phyloP scores from a whole-genome alignment of 2,113 vertebrate species.

The Puntigrus tetrazona region DNA sequence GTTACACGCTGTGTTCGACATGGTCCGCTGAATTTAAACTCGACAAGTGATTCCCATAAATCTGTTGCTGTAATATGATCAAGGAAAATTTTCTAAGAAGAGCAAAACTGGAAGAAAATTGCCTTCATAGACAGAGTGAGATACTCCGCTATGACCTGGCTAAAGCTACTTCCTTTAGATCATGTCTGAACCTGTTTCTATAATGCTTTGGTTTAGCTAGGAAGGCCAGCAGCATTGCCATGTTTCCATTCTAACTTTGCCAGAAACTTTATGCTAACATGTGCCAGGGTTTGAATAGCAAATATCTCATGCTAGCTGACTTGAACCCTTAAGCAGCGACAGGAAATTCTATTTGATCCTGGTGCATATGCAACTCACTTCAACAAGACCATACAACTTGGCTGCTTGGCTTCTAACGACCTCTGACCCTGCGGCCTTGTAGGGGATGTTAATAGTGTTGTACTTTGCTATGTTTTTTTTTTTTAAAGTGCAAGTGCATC shows the following conservation, averaged over 20 bases:
- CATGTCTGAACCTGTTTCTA: slow-evolving; percentile 29
- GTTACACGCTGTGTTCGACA: slow-evolving; percentile 60
- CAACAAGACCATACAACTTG: neutral
- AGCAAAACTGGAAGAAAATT: slow-evolving; percentile 15
- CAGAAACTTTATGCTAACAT: neutral
- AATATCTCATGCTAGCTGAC: neutral
- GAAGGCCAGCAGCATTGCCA: neutral
- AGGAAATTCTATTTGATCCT: neutral
- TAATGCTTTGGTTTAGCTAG: neutral
- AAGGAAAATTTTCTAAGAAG: slow-evolving; percentile 54
- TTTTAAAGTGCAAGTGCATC: neutral
- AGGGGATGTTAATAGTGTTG: neutral
- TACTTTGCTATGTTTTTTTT: too few species aligned
- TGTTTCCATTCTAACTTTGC: slow-evolving; percentile 5
- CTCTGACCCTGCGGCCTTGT: slow-evolving; percentile 35
- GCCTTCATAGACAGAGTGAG: slow-evolving; percentile 43
- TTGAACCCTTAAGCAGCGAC: neutral
- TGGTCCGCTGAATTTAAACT: slow-evolving; percentile 63
- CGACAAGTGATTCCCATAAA: slow-evolving; percentile 71
- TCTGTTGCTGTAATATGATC: slow-evolving; percentile 65
- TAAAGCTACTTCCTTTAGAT: slow-evolving; percentile 59
- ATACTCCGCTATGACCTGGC: slow-evolving; percentile 57
- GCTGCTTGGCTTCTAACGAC: slow-evolving; percentile 25
- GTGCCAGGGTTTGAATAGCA: neutral
- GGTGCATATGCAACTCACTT: neutral